These are phyloP conservation scores for Dromaius novaehollandiae DNA, from an alignment of 2,113 vertebrate genomes.

Conservation along the genomic window DNA sequence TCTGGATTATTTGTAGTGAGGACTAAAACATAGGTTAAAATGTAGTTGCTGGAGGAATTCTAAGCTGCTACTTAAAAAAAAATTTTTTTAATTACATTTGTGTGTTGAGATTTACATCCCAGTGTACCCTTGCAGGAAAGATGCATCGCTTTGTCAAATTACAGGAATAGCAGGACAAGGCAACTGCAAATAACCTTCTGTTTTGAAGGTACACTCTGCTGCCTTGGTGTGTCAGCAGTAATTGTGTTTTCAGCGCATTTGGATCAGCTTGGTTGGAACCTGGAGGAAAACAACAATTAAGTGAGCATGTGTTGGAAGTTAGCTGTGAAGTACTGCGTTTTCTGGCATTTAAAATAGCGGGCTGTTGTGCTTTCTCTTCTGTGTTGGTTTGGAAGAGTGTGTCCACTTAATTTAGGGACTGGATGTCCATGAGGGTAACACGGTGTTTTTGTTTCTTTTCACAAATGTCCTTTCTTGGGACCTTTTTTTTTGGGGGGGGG, in stretches of 20 bases:
- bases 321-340: not conserved
- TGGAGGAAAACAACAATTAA: not conserved
- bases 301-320: not conserved
- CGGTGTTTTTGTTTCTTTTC: not conserved
- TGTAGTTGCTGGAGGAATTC: not conserved
- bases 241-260: not conserved
- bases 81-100: not conserved
- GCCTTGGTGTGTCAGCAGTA: not conserved
- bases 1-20: not conserved
- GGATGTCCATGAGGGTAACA: not conserved
- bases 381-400: not conserved
- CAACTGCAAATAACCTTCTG: not conserved
- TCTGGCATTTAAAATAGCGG: not conserved
- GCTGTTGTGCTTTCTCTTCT: not conserved
- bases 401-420: not conserved
- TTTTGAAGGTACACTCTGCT: not conserved
- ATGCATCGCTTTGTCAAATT: not conserved
- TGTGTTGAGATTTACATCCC: not conserved
- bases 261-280: rapidly evolving
- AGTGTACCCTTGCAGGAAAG: not conserved
- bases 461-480: not conserved
- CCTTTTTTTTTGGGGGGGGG: no score
- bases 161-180: not conserved
- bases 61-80: not conserved
- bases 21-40: not conserved